Conservation (phyloP, 2,113 vertebrate species). For the Collichthys lucidus region DNA sequence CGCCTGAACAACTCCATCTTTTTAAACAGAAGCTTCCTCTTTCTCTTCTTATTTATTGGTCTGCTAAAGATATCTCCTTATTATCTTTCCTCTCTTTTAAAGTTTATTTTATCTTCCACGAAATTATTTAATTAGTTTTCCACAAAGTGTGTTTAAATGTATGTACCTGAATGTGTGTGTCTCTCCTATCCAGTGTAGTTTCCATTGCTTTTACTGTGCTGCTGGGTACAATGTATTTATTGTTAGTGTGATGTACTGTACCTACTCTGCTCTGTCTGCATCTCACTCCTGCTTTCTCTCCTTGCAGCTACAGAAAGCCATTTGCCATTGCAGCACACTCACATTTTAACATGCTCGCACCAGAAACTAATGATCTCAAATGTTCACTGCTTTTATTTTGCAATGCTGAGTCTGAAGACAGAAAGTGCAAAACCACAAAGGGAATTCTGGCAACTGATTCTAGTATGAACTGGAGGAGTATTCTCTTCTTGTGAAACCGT, state of each 20-base stretch:
- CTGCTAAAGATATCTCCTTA: not conserved
- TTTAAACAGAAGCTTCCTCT: not conserved
- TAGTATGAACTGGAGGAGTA: not conserved
- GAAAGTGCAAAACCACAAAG: not conserved
- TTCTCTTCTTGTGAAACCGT: not conserved
- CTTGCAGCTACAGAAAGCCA: constrained; percentile 57
- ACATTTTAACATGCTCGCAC: constrained; percentile 25
- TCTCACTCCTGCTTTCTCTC: constrained; percentile 72
- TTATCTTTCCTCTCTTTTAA: constrained; percentile 1
- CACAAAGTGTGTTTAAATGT: not conserved
- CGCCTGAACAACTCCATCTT: not conserved
- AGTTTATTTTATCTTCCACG: not conserved
- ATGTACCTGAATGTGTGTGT: constrained; percentile 6
- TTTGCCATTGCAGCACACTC: constrained; percentile 25
- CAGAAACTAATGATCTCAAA: constrained; percentile 11
- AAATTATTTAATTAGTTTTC: not conserved
- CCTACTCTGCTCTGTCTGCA: constrained; percentile 58
- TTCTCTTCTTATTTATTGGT: not conserved
- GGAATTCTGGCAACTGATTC: not conserved
- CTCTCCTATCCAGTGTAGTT: constrained; percentile 16
- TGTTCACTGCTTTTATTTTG: constrained; percentile 22
- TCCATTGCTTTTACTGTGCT: constrained; percentile 59
- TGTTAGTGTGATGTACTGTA: constrained; percentile 1
- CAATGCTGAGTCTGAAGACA: not conserved
- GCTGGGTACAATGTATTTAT: constrained; percentile 44